Evolutionary conservation across 1,140 invertebrate genomes (phyloP).

Genomic region (Musca domestica): DNA sequence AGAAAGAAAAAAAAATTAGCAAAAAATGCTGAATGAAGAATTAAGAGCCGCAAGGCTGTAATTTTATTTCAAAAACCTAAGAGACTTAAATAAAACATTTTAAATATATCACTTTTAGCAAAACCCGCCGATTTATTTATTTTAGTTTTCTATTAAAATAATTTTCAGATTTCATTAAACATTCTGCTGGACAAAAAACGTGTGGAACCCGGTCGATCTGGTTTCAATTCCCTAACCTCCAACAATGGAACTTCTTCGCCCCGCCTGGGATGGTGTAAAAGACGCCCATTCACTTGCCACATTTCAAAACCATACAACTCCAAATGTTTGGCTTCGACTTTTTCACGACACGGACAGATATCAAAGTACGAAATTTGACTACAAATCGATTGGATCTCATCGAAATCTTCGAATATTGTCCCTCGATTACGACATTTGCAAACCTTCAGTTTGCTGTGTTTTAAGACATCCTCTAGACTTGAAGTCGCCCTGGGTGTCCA

Average conservation of each 20-base stretch:
- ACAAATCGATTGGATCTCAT: conserved; percentile 31
- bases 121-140: neutral
- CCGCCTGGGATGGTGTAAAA: neutral
- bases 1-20: conserved; percentile 1
- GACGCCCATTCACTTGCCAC: conserved; percentile 30
- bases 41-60: neutral
- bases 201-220: neutral
- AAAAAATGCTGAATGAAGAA: neutral
- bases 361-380: conserved; percentile 45
- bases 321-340: conserved; percentile 44
- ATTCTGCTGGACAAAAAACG: neutral
- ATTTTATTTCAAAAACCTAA: no score
- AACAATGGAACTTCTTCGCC: conserved; percentile 10
- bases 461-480: conserved; percentile 18
- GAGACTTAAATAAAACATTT: neutral
- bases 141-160: neutral
- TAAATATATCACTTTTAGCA: neutral
- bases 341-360: conserved; percentile 47
- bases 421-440: conserved; percentile 41
- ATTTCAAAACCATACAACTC: conserved; percentile 41
- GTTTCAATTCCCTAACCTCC: conserved; percentile 18
- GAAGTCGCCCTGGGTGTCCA: conserved; percentile 34
- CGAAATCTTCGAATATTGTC: conserved; percentile 38
- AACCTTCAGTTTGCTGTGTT: conserved; percentile 41
- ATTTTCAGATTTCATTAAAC: neutral